Base-by-base conservation (phyloP, 2,797 vertebrate species). In the Hydrolagus colliei region DNA sequence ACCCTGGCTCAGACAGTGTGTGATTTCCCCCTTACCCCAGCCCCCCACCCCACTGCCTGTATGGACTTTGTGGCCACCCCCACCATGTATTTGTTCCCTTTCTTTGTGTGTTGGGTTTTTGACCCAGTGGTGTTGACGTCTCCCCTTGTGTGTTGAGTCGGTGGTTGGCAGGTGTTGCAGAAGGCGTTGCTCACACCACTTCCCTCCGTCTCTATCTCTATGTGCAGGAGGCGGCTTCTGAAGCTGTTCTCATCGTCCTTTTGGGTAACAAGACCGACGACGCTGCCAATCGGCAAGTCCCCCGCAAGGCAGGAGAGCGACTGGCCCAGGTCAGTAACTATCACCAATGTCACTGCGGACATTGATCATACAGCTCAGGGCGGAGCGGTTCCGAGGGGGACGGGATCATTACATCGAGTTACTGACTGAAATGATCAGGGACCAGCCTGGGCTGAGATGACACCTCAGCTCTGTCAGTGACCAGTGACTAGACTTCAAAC, bases 241-340 rank as follows among this genome's bases (percentile, higher is more conserved):
- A 94, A 0, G 88, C 93, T 11, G 91, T 94, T 2, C 86, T 89
- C 4, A 32, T 96, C 89, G 90, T 99, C 87, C 94, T 99, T 32
- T 91, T 98, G 8, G 97, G 97, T 68, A 99, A 99, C 92, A 99
- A 99, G 91, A 93, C 82, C 0, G 97, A 99, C 88, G 78, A 91
- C 0, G 87, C 87, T 68, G 88, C 89, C 41, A 52, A 90, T 32
- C 94, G 96, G 79, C 88, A 90, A 52, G 87, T 95, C 99, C 86
- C 87, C 94, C 59, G 87, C 78, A 0, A 59, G 75, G 92, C 96
- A 0, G 98, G 95, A 13, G 90, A 91, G 80, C 87, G 68, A 61
- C 89, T 99, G 61, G 96, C 97, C 52, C 92, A 52, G 41, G 41
- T 52, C 41, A 52, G 41, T 52, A 52, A 52, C 1, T 52, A 52